These are phyloP conservation scores for Gymnoscopelus braueri DNA, from an alignment of 2,797 vertebrate species.

Conservation along the genomic window DNA sequence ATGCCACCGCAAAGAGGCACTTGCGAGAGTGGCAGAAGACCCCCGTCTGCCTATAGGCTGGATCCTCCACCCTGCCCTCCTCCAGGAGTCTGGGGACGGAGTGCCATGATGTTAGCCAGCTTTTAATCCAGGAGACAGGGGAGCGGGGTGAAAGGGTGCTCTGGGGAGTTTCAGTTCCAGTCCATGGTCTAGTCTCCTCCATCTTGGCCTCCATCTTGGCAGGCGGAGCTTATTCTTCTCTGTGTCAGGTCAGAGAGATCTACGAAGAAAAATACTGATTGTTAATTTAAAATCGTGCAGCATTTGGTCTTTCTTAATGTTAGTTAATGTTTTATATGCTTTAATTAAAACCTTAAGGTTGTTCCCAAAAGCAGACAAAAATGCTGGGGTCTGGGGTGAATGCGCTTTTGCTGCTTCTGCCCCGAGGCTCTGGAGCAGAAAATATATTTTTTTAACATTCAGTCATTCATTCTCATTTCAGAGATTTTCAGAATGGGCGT, in stretches of 20 bases:
- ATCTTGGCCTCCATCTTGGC: conserved; percentile 45
- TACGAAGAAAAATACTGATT: too few species aligned
- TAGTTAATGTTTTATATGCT: too few species aligned
- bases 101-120: conserved; percentile 8
- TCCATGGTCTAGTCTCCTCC: conserved; percentile 33
- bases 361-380: too few species aligned
- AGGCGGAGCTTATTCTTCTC: not conserved
- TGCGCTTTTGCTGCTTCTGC: too few species aligned
- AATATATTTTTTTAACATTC: too few species aligned
- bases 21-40: conserved; percentile 3
- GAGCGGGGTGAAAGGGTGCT: not conserved
- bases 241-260: not conserved
- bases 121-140: conserved; percentile 41
- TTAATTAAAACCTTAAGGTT: too few species aligned
- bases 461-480: too few species aligned
- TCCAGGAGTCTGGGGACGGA: not conserved
- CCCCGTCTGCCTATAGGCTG: not conserved
- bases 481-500: too few species aligned
- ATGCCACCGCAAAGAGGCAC: conserved; percentile 28
- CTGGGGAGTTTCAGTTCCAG: conserved; percentile 2
- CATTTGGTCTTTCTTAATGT: too few species aligned
- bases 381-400: too few species aligned
- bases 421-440: too few species aligned
- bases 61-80: not conserved
- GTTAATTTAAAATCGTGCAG: too few species aligned